A percentile compares a stretch with the other conserved stretches of the same genome.
These are phyloP conservation scores for Halocynthia aurantium DNA, from an alignment of 23 tunicate genomes.

Conservation along the genomic window DNA sequence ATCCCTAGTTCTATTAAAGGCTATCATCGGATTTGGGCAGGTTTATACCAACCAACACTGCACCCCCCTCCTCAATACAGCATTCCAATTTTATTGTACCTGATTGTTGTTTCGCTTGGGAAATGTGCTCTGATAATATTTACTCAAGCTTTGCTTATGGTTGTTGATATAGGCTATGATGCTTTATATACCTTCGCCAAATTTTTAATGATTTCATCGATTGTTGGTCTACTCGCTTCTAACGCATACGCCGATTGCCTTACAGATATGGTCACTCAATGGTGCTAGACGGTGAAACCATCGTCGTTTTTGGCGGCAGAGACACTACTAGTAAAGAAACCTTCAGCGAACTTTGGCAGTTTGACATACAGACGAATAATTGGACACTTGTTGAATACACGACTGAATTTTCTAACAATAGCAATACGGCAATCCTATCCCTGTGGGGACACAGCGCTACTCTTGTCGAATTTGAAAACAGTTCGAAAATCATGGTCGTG, in stretches of 20 bases:
- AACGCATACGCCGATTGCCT: background rate
- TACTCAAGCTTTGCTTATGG: no score
- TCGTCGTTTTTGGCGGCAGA: constrained; percentile 77
- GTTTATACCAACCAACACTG: no score
- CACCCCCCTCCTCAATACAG: no score
- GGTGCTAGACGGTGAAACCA: constrained; percentile 19
- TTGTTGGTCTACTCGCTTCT: no score
- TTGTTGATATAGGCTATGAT: no score
- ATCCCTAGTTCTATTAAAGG: no score
- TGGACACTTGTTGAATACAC: constrained; percentile 39
- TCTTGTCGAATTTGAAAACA: constrained; percentile 37
- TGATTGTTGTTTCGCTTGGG: no score
- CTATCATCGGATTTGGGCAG: no score
- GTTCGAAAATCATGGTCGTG: constrained; percentile 54
- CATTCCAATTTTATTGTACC: no score
- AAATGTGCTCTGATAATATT: no score
- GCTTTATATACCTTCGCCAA: no score
- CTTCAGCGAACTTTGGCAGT: constrained; percentile 58
- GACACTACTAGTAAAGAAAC: constrained; percentile 19
- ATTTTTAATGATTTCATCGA: no score
- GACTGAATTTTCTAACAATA: background rate
- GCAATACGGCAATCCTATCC: background rate
- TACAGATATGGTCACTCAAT: constrained; percentile 68
- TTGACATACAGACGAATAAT: constrained; percentile 2
- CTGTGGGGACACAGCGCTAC: constrained; percentile 75